Conservation (phyloP, 2,888 invertebrate genomes). For the Isoperla grammatica region DNA sequence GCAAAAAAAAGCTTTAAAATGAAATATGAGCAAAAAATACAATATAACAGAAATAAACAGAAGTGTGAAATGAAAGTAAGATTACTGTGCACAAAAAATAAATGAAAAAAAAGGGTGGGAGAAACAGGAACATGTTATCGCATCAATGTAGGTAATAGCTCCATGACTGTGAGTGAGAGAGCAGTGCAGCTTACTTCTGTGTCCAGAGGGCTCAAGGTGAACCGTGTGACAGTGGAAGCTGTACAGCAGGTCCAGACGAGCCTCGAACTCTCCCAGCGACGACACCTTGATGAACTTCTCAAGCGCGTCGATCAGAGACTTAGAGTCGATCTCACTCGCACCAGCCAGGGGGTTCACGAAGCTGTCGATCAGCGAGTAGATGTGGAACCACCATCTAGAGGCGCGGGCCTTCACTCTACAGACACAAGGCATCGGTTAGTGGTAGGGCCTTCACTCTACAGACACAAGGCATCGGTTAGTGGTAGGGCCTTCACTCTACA, state of each 20-base stretch:
- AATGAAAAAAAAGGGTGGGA: too few relatives aligned
- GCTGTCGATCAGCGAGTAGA: slow-evolving; percentile 66
- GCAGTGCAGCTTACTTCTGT: slow-evolving; percentile 49
- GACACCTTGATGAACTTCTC: slow-evolving; percentile 80
- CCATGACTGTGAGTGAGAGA: too few relatives aligned
- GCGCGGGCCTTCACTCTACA: slow-evolving; percentile 59
- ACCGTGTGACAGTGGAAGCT: slow-evolving; percentile 76
- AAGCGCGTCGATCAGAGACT: slow-evolving; percentile 54
- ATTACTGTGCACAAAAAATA: too few relatives aligned
- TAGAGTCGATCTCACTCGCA: slow-evolving; percentile 39
- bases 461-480: too few relatives aligned
- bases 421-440: slow-evolving; percentile 27
- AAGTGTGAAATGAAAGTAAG: too few relatives aligned
- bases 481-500: too few relatives aligned
- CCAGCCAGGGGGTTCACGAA: slow-evolving; percentile 45
- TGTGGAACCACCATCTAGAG: slow-evolving; percentile 86
- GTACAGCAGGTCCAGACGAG: slow-evolving; percentile 69
- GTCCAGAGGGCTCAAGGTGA: slow-evolving; percentile 47
- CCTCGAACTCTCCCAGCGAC: slow-evolving; percentile 74
- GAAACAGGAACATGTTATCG: too few relatives aligned
- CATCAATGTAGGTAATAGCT: too few relatives aligned
- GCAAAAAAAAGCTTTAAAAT: too few relatives aligned
- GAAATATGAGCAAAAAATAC: too few relatives aligned
- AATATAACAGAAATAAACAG: too few relatives aligned
- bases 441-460: too few relatives aligned